Evolutionary conservation across 2,797 vertebrate genomes (phyloP).

Genomic region (Lutjanus campechanus): DNA sequence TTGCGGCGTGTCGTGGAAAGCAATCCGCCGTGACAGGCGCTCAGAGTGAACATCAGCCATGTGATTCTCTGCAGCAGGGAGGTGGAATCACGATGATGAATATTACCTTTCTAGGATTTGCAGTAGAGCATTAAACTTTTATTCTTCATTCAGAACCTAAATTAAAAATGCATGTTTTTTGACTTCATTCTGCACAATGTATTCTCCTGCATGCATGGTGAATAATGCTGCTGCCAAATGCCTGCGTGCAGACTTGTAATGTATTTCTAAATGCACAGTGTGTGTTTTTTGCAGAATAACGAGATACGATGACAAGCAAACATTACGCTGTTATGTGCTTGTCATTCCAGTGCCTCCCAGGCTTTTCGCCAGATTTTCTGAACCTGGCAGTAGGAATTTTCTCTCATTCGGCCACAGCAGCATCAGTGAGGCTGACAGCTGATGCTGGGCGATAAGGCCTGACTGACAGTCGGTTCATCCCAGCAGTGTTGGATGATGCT

Average conservation of each 20-base stretch:
- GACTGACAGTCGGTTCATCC: too few relatives aligned
- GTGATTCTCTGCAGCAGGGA: conserved; percentile 43
- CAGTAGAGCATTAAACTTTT: conserved; percentile 37
- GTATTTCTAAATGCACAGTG: conserved; percentile 1
- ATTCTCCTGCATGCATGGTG: not conserved
- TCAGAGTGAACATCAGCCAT: conserved; percentile 23
- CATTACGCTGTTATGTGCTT: not conserved
- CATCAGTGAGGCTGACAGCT: not conserved
- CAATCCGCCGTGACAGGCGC: not conserved
- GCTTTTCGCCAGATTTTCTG: too few relatives aligned
- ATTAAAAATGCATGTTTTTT: conserved; percentile 60
- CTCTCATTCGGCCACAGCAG: not conserved
- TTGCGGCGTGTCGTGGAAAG: conserved; percentile 14
- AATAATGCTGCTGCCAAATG: conserved; percentile 19
- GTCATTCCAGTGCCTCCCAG: too few relatives aligned
- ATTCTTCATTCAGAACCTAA: conserved; percentile 41
- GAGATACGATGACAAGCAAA: not conserved
- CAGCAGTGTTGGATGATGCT: not conserved
- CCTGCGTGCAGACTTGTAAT: not conserved
- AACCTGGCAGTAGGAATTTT: not conserved
- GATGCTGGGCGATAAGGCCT: not conserved
- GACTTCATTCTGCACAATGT: conserved; percentile 5
- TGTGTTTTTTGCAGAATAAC: not conserved
- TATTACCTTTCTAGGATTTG: conserved; percentile 38
- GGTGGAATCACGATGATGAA: conserved; percentile 19